Percentiles rank a stretch among this genome's conserved stretches.
phyloP scores from a whole-genome alignment of 2,888 invertebrate species.

The Ophion costatus region DNA sequence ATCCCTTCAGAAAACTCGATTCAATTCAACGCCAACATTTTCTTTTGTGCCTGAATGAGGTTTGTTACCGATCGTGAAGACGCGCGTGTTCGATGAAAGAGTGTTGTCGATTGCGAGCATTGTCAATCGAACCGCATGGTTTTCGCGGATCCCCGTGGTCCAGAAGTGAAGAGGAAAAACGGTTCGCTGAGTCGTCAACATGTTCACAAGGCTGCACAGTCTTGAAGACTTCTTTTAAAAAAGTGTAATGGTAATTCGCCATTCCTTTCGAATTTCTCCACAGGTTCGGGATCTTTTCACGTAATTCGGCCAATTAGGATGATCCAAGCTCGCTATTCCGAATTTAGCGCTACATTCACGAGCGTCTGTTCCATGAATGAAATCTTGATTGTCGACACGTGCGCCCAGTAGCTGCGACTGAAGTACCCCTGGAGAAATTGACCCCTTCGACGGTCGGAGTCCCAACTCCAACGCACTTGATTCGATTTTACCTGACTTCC shows the following conservation, averaged over 20 bases:
- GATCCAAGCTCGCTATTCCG: slow-evolving; percentile 35
- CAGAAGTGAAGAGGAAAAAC: neutral
- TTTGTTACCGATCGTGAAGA: slow-evolving; percentile 75
- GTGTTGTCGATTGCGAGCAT: slow-evolving; percentile 51
- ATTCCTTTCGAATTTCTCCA: slow-evolving; percentile 19
- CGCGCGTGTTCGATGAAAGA: slow-evolving; percentile 17
- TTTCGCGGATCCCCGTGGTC: slow-evolving; percentile 1
- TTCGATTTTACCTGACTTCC: slow-evolving; percentile 29
- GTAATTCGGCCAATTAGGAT: slow-evolving; percentile 52
- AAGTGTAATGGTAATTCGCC: neutral
- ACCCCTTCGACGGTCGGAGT: neutral
- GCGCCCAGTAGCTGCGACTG: neutral
- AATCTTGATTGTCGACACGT: slow-evolving; percentile 58
- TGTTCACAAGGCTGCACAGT: slow-evolving; percentile 1
- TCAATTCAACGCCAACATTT: slow-evolving; percentile 77
- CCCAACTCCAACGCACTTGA: slow-evolving; percentile 9
- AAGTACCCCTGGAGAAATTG: no score
- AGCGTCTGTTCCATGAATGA: slow-evolving; percentile 48
- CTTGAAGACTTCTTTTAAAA: neutral
- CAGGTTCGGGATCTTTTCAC: slow-evolving; percentile 27
- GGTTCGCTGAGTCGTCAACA: slow-evolving; percentile 18
- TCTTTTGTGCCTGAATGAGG: slow-evolving; percentile 74
- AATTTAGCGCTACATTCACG: slow-evolving; percentile 61
- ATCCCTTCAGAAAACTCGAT: slow-evolving; percentile 68
- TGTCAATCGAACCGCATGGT: slow-evolving; percentile 29